phyloP scores from a whole-genome alignment of 2,888 invertebrate genomes.

The Bombylius discolor region DNA sequence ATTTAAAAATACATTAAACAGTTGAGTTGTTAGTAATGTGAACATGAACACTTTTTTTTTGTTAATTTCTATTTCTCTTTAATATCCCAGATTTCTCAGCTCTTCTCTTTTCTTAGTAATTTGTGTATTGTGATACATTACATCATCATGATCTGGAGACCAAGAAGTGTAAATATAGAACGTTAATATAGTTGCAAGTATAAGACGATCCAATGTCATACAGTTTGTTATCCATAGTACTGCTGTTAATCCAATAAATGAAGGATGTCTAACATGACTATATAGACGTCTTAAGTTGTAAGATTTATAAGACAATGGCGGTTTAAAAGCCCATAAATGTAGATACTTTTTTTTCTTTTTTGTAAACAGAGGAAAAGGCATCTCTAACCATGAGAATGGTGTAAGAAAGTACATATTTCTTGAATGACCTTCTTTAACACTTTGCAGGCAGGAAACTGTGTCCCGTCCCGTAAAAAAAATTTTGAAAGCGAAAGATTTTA shows the following conservation, averaged over 20 bases:
- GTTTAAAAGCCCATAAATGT: no score
- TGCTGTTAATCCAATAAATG: conserved; percentile 43
- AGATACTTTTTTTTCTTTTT: no score
- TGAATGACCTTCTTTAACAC: no score
- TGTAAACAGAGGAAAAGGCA: no score
- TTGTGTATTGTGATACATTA: conserved; percentile 41
- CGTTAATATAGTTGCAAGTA: conserved; percentile 41
- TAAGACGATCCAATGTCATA: conserved; percentile 48
- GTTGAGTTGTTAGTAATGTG: background rate
- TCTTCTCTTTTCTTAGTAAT: conserved; percentile 39
- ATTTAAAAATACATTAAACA: background rate
- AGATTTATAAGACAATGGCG: conserved; percentile 43
- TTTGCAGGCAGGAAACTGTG: no score
- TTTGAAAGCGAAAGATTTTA: no score
- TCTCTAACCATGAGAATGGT: no score
- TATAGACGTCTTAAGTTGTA: conserved; percentile 40
- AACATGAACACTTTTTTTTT: background rate
- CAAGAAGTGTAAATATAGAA: conserved; percentile 47
- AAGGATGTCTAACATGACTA: conserved; percentile 48
- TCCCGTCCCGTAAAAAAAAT: no score
- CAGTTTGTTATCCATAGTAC: conserved; percentile 46
- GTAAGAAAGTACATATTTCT: no score
- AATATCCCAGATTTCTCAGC: conserved; percentile 19
- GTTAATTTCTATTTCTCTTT: background rate
- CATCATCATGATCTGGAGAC: conserved; percentile 45